Conservation (phyloP, 2,888 invertebrate species). For the Andrena bicolor region DNA sequence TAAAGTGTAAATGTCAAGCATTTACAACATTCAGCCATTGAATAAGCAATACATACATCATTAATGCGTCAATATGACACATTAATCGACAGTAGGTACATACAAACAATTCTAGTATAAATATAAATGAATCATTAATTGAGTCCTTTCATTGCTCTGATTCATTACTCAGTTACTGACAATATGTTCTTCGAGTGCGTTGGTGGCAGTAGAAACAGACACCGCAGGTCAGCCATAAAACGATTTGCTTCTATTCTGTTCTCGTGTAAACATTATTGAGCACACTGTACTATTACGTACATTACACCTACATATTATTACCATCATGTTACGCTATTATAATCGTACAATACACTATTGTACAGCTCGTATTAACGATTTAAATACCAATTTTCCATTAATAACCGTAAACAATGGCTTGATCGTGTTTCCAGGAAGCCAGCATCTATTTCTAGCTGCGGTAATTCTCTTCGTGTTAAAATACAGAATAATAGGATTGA, state of each 20-base stretch:
- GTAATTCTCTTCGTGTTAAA: not conserved
- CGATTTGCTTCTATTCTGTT: not conserved
- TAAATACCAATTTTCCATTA: no score
- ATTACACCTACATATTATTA: not conserved
- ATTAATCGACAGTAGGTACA: not conserved
- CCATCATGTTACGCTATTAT: not conserved
- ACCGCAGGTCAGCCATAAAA: not conserved
- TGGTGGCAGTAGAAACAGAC: not conserved
- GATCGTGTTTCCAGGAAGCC: no score
- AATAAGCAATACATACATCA: no score
- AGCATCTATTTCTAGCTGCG: no score
- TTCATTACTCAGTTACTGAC: not conserved
- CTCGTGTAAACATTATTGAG: not conserved
- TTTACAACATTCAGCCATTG: no score
- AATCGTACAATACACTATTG: not conserved
- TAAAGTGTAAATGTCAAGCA: not conserved
- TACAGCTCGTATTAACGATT: not conserved
- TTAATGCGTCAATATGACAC: not conserved
- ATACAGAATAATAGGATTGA: not conserved
- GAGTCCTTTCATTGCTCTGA: not conserved
- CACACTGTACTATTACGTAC: not conserved
- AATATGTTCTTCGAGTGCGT: not conserved
- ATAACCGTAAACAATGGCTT: no score
- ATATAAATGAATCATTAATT: not conserved
- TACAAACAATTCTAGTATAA: not conserved